phyloP scores from a whole-genome alignment of 2,113 vertebrate genomes.

The Eptesicus fuscus region DNA sequence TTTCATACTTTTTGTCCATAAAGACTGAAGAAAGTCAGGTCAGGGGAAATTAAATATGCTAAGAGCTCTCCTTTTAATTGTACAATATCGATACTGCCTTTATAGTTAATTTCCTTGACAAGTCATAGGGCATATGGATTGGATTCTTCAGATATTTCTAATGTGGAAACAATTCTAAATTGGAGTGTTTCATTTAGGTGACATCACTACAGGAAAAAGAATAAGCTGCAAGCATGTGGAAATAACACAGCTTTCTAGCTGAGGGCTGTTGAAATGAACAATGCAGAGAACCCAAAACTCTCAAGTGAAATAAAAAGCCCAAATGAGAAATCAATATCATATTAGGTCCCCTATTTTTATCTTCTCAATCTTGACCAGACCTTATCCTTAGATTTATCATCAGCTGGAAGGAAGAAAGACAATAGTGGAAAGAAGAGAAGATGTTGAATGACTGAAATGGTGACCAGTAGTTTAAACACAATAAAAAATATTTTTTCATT shows the following conservation, averaged over 20 bases:
- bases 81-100: slow-evolving; percentile 44
- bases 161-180: slow-evolving; percentile 53
- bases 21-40: slow-evolving; percentile 57
- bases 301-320: neutral
- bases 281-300: neutral
- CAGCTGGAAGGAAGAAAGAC: neutral
- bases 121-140: slow-evolving; percentile 32
- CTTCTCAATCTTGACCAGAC: neutral
- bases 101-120: slow-evolving; percentile 68
- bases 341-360: neutral
- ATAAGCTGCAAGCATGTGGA: neutral
- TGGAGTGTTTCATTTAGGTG: slow-evolving; percentile 33
- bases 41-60: slow-evolving; percentile 64
- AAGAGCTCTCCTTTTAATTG: slow-evolving; percentile 68
- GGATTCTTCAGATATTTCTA: slow-evolving; percentile 48
- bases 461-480: neutral
- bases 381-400: neutral
- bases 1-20: slow-evolving; percentile 50
- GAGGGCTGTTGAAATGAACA: neutral
- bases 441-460: neutral
- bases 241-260: neutral
- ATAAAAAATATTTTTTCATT: neutral
- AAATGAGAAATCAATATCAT: neutral
- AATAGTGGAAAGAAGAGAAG: neutral
- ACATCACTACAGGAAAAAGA: neutral